Evolutionary conservation across 2,888 invertebrate species (phyloP), one percentile per base, ranked within the genome.

Genomic region (Mycalesis mineus): DNA sequence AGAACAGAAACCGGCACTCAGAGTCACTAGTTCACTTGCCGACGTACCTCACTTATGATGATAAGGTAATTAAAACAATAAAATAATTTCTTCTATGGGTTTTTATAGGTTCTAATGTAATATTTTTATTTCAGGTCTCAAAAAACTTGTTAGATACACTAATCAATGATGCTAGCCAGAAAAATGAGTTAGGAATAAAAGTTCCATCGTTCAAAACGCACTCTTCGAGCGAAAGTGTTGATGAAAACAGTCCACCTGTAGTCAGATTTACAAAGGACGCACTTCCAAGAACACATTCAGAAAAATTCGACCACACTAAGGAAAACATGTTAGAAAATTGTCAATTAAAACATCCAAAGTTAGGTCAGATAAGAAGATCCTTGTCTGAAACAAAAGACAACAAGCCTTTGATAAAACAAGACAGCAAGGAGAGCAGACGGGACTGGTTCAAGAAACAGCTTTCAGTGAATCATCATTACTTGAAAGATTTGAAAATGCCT

Each of bases 11-110:
- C 42, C 68, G 61, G 28, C 77, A 75, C 58, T 86, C 88, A 14
- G 90, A 91, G 65, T 96, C 95, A 7, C 92, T 95, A 60, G 91
- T 94, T 41, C 93, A 94, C 75, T 80, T 96, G 57, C 95, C 95
- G 0, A 95, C 95, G 1, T 95, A 94, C 74, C 84, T 95, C 22
- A 91, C 91, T 60, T 91, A 92, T 69, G 92, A 91, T 65, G 94
- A 94, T 75, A 93, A 92, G 88, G 94, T 93, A 75, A 65, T 36
- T 11, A 1, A 36, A 36, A 36, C 11, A 11, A 36, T 11, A 9
- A 33, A 36, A 36, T 36, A 36, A 2, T 1, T 36, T 36, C 13
- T 29, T 37, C 36, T 13, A 31, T 50, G 14, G n/a, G 29, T 17
- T 29, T 17, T 29, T 5, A 28, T n/a, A 36, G 9, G 4, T 13